Base-by-base conservation (phyloP, 2,888 invertebrate genomes). In the Eugnorisma glareosa region DNA sequence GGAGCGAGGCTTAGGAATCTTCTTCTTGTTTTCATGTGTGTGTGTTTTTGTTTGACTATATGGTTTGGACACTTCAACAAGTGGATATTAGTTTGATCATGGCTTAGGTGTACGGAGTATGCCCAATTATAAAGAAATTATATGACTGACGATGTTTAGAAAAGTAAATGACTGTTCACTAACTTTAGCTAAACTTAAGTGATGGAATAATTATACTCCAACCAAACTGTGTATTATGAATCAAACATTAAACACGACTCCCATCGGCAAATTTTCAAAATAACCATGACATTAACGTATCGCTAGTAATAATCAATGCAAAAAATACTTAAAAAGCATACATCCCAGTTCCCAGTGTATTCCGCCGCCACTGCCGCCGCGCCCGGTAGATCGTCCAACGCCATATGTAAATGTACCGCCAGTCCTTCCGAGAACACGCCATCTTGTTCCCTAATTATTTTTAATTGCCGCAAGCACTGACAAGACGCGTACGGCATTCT, bases 381-480 rank as follows among this genome's bases (percentile, higher is more conserved):
- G 71, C 85, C 86, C 83, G 75, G 76, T 87, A 89, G 88, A 86
- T 83, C 88, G 86, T 59, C 86, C 85, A 86, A 85, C 93, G 93
- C 94, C 96, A 94, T 95, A 96, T 96, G 96, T 96, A 96, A 96
- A 96, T 96, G 93, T 93, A 93, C 90, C 91, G 91, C 88, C 86
- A 90, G 93, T 94, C 96, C 96, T 96, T 96, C 96, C 93, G 92
- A 96, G 96, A 96, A 96, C 91, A 91, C 93, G 93, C 93, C 94
- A 93, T 94, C 94, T 94, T 94, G 93, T 90, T 94, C 95, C 95
- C 96, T 96, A 96, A 96, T 96, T 96, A 96, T 96, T 96, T 96
- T 96, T 96, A 96, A 96, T 96, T 96, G 96, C 96, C 95, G 94
- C 95, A 93, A 94, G 93, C 93, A 91, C 92, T 91, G 92, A 92